Evolutionary conservation across 92 coral and sea anemone species (phyloP), one percentile per base, ranked within the genome.

Genomic region (Siderastrea siderea): DNA sequence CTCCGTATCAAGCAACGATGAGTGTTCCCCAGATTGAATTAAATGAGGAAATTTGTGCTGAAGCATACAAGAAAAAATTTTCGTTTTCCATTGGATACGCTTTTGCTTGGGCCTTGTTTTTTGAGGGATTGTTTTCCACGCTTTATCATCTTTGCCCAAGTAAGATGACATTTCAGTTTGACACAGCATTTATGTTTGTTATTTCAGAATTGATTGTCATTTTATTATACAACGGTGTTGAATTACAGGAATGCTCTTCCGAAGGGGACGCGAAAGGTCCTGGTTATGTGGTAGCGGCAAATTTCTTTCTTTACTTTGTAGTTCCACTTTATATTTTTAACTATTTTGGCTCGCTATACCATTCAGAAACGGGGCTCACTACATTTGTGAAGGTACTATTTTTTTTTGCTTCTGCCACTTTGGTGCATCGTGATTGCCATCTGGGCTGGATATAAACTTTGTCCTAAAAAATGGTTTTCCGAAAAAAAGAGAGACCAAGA

Each of bases 71-170:
- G 68, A 78, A 77, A 53, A 93, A 89, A 69, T 85, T 65, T 78
- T 88, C 91, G 51, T 95, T 93, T 64, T 89, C 99, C 11, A 79
- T 93, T 7, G 94, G 94, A 6, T 96, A 96, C 74, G 96, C 99
- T 13, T 92, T 95, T 77, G 94, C 98, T 2, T 95, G 98, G 99
- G 95, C 99, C 6, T 72, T 96, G 66, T 54, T 87, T 43, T 95
- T 96, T 95, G 99, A 96, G 65, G 99, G 99, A 1, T 62, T 89
- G 17, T 96, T 96, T 65, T 96, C 99, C 6, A 87, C 89, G 2
- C 75, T 91, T 54, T 96, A 96, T 69, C 99, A 96, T 60, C 74
- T 96, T 38, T 96, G 99, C 17, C 99, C 99, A 12, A 90, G 95
- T 54, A 88, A 91, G 67, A 63, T 96, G 76, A 96, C n/a, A n/a